These are phyloP conservation scores for Dendropsophus ebraccatus DNA, from an alignment of 2,113 vertebrate species.

Conservation along the genomic window DNA sequence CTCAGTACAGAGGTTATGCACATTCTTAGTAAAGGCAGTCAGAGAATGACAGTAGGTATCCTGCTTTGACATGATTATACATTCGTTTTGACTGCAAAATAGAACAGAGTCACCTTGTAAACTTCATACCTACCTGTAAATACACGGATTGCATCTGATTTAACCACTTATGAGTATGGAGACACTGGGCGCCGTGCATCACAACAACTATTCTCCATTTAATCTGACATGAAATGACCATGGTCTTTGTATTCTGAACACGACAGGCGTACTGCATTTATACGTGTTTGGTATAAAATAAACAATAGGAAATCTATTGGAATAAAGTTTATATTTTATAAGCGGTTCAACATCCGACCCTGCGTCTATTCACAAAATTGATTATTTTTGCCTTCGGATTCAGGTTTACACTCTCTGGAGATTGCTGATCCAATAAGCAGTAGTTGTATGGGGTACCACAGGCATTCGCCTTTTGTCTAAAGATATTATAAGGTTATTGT, in stretches of 20 bases:
- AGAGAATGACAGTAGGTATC: background rate
- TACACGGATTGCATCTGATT: background rate
- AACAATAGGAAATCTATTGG: too few relatives aligned
- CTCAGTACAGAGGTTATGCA: background rate
- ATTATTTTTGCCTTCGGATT: too few relatives aligned
- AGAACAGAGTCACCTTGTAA: background rate
- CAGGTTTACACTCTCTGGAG: too few relatives aligned
- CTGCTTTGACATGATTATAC: background rate
- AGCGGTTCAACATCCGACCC: too few relatives aligned
- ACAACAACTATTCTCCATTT: background rate
- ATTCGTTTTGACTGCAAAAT: background rate
- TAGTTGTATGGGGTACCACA: too few relatives aligned
- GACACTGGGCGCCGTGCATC: background rate
- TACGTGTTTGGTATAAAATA: too few relatives aligned
- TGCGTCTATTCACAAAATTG: too few relatives aligned
- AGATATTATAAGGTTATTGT: background rate
- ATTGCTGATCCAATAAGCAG: background rate
- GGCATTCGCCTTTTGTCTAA: too few relatives aligned
- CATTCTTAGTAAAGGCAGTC: background rate
- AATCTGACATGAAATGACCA: background rate
- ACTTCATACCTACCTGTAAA: background rate
- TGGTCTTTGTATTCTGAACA: too few relatives aligned
- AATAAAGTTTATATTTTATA: too few relatives aligned
- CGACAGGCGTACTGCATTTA: too few relatives aligned
- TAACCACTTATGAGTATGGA: too few relatives aligned